Percentiles rank a stretch among this genome's conserved stretches.
phyloP scores from a whole-genome alignment of 2,113 vertebrate genomes.

The Pholis gunnellus region DNA sequence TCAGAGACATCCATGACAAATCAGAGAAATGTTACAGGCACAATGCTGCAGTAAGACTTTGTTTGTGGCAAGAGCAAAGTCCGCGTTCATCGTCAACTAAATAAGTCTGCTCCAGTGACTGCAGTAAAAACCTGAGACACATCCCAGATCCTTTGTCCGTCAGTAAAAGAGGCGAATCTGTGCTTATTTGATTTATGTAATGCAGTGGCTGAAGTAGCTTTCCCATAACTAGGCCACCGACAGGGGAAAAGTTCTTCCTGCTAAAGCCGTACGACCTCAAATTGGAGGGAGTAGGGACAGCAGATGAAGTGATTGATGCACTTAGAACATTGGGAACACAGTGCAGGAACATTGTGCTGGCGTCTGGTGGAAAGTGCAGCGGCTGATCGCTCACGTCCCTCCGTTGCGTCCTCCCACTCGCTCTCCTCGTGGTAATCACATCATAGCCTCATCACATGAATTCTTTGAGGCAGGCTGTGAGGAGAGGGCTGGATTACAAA shows the following conservation, averaged over 20 bases:
- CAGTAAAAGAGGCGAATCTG: slow-evolving; percentile 32
- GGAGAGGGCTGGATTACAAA: slow-evolving; percentile 28
- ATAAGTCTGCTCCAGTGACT: background rate
- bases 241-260: background rate
- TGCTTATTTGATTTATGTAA: slow-evolving; percentile 58
- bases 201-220: slow-evolving; percentile 28
- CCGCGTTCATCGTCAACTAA: background rate
- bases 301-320: slow-evolving; percentile 62
- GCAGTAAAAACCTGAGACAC: background rate
- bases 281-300: background rate
- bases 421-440: slow-evolving; percentile 17
- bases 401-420: background rate
- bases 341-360: slow-evolving; percentile 18
- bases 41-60: background rate
- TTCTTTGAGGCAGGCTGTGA: slow-evolving; percentile 5
- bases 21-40: background rate
- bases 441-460: slow-evolving; percentile 34
- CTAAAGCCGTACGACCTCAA: slow-evolving; percentile 5
- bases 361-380: background rate
- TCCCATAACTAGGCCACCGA: slow-evolving; percentile 37
- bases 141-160: slow-evolving; percentile 14
- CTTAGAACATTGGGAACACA: slow-evolving; percentile 61
- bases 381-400: background rate
- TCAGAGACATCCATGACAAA: background rate
- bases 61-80: background rate